Evolutionary conservation across 2,888 invertebrate genomes (phyloP).

Genomic region (Sinodicranocentrus sp.): DNA sequence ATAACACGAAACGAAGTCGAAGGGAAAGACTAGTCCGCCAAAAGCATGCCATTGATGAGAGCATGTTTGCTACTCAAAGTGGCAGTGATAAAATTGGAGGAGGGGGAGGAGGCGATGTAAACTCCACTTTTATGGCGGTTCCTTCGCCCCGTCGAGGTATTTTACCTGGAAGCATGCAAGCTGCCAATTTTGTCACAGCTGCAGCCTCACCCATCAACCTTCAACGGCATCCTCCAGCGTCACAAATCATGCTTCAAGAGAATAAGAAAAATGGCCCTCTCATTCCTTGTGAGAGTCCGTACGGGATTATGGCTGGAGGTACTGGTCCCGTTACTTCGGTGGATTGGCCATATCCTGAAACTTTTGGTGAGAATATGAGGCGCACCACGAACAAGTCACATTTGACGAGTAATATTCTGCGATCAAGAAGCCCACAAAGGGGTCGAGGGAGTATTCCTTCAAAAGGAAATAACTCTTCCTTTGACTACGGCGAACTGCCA

Average conservation of each 20-base stretch:
- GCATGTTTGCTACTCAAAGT: slow-evolving; percentile 50
- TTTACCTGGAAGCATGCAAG: slow-evolving; percentile 65
- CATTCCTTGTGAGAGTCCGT: slow-evolving; percentile 74
- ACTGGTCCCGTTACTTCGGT: slow-evolving; percentile 50
- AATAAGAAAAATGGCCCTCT: slow-evolving; percentile 75
- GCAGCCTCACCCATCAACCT: slow-evolving; percentile 75
- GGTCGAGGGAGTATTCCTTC: slow-evolving; percentile 24
- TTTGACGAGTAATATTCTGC: slow-evolving; percentile 61
- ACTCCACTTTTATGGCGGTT: slow-evolving; percentile 68
- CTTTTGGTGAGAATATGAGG: slow-evolving; percentile 62
- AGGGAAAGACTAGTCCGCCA: slow-evolving; percentile 74
- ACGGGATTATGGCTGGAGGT: slow-evolving; percentile 72
- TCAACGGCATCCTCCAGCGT: slow-evolving; percentile 75
- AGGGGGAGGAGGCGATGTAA: slow-evolving; percentile 30
- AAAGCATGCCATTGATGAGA: slow-evolving; percentile 74
- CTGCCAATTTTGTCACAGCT: slow-evolving; percentile 67
- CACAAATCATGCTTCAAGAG: slow-evolving; percentile 75
- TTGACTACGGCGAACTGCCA: slow-evolving; percentile 76
- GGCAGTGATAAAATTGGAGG: slow-evolving; percentile 56
- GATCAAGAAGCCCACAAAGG: slow-evolving; percentile 69
- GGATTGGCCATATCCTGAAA: slow-evolving; percentile 70
- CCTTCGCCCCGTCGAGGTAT: slow-evolving; percentile 73
- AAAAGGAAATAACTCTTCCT: slow-evolving; percentile 70
- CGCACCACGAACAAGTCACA: slow-evolving; percentile 66
- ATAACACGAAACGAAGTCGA: slow-evolving; percentile 61